Percentiles rank a stretch among this genome's conserved stretches.
These are phyloP conservation scores for Drosophila teissieri DNA, from an alignment of 1,140 invertebrate species.

Conservation along the genomic window DNA sequence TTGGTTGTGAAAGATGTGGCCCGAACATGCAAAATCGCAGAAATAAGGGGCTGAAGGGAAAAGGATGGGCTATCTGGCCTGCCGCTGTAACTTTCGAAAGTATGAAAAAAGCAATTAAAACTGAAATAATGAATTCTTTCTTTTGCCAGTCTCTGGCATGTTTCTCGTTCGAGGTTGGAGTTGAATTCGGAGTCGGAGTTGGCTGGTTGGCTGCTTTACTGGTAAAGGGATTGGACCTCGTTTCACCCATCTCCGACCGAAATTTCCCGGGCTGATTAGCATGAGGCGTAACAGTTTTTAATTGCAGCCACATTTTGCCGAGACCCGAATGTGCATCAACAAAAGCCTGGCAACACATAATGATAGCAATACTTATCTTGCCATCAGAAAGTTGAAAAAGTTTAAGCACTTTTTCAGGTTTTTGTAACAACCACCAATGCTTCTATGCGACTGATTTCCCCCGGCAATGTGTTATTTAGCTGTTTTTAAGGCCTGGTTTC, in stretches of 20 bases:
- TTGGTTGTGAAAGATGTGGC: constrained; percentile 76
- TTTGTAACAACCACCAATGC: constrained; percentile 64
- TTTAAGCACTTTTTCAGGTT: constrained; percentile 49
- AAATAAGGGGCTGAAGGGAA: neutral
- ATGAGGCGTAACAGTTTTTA: constrained; percentile 83
- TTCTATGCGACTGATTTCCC: constrained; percentile 54
- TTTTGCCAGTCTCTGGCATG: constrained; percentile 59
- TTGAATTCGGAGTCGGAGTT: constrained; percentile 22
- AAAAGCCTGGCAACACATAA: constrained; percentile 51
- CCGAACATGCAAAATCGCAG: constrained; percentile 71
- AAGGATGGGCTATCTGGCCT: constrained; percentile 33
- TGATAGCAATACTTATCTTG: constrained; percentile 70
- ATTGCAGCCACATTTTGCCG: constrained; percentile 79
- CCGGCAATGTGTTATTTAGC: constrained; percentile 24
- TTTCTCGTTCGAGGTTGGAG: constrained; percentile 40
- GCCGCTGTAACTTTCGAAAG: constrained; percentile 76
- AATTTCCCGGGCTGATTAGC: constrained; percentile 73
- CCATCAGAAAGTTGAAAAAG: constrained; percentile 81
- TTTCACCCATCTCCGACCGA: constrained; percentile 9
- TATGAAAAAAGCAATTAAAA: constrained; percentile 84
- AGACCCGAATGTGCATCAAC: constrained; percentile 62
- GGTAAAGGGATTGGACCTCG: constrained; percentile 55
- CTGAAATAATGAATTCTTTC: constrained; percentile 83
- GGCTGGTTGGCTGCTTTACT: constrained; percentile 46
- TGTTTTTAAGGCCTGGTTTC: constrained; percentile 5